These are phyloP conservation scores for Diplazon laetatorius DNA, from an alignment of 2,888 invertebrate species.

Conservation along the genomic window DNA sequence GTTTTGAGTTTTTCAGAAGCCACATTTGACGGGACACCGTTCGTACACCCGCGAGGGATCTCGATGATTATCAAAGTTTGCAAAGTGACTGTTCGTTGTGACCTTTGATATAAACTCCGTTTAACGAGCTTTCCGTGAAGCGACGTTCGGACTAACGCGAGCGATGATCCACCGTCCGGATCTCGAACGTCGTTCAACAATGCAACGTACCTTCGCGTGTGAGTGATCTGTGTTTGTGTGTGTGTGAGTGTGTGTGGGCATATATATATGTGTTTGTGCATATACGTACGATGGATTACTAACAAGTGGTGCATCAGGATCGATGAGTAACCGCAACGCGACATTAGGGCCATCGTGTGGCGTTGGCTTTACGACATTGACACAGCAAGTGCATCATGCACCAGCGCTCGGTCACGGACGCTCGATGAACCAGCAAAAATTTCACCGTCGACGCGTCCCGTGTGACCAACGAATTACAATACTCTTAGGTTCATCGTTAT, in stretches of 20 bases:
- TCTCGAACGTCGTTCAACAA: constrained; percentile 7
- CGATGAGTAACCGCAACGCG: constrained; percentile 56
- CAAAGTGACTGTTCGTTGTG: constrained; percentile 45
- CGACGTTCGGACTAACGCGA: constrained; percentile 45
- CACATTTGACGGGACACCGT: not conserved
- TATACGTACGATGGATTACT: not conserved
- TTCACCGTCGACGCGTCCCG: no score
- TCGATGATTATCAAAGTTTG: constrained; percentile 17
- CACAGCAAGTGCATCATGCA: not conserved
- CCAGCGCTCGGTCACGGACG: not conserved
- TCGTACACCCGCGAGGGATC: not conserved
- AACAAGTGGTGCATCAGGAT: constrained; percentile 21
- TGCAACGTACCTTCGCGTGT: no score
- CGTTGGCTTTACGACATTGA: not conserved
- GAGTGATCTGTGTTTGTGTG: no score
- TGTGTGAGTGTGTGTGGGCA: no score
- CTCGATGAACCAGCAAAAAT: no score
- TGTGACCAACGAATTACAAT: no score
- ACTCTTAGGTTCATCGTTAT: not conserved
- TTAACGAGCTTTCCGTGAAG: constrained; percentile 58
- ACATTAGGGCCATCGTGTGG: not conserved
- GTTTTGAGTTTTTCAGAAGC: no score
- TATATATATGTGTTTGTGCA: constrained; percentile 2
- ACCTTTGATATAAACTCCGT: constrained; percentile 49
- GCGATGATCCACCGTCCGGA: constrained; percentile 19